Percentiles rank a stretch among this genome's conserved stretches.
Evolutionary conservation across 2,888 invertebrate species (phyloP).

Genomic region (Lasioglossum marginatum): DNA sequence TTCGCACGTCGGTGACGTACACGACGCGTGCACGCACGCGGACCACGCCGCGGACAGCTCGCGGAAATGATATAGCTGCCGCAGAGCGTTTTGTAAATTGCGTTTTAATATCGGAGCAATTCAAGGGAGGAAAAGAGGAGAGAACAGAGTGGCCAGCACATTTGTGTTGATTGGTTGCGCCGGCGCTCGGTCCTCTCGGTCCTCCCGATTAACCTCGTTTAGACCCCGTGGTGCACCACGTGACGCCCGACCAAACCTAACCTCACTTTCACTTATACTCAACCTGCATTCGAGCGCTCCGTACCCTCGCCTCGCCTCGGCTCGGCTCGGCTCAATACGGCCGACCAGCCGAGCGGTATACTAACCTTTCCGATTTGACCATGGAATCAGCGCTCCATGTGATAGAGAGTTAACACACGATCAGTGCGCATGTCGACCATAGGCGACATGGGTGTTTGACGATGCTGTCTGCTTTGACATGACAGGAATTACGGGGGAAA

Average conservation of each 20-base stretch:
- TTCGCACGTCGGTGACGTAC: background rate
- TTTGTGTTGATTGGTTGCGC: conserved; percentile 76
- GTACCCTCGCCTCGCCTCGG: conserved; percentile 35
- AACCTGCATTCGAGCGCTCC: conserved; percentile 47
- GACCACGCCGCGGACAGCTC: background rate
- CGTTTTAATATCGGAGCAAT: background rate
- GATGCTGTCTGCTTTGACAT: background rate
- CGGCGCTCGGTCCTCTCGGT: conserved; percentile 79
- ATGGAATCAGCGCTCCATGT: conserved; percentile 37
- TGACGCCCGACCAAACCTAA: conserved; percentile 76
- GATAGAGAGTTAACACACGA: conserved; percentile 35
- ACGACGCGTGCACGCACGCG: background rate
- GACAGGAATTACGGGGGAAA: background rate
- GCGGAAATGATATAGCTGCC: background rate
- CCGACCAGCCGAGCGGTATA: conserved; percentile 32
- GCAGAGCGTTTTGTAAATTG: background rate
- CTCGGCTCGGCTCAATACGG: conserved; percentile 53
- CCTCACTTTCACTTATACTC: conserved; percentile 72
- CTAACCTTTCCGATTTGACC: conserved; percentile 60
- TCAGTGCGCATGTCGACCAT: background rate
- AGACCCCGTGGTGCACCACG: conserved; percentile 81
- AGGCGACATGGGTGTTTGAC: background rate
- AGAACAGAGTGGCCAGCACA: conserved; percentile 31
- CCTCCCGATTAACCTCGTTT: conserved; percentile 82
- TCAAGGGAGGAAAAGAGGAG: background rate